A percentile compares a stretch with the other conserved stretches of the same genome.
These are phyloP conservation scores for Zoanthus gigantus DNA, from an alignment of 92 coral and sea anemone genomes.

Conservation along the genomic window DNA sequence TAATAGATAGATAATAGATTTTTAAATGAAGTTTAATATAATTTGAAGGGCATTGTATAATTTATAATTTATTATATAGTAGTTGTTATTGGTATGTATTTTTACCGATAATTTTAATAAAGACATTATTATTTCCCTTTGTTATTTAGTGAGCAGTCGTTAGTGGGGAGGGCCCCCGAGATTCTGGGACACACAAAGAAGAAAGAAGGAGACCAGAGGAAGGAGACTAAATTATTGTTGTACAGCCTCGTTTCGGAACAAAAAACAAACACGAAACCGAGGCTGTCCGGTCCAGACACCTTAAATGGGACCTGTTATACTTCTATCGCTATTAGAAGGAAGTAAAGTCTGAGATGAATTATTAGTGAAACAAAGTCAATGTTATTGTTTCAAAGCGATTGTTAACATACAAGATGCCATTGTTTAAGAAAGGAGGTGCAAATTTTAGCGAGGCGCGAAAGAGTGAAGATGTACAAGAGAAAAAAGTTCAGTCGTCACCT, in stretches of 20 bases:
- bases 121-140: too few relatives aligned
- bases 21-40: too few relatives aligned
- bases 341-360: background rate
- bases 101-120: too few relatives aligned
- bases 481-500: slow-evolving; percentile 45
- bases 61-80: too few relatives aligned
- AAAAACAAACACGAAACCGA: slow-evolving; percentile 21
- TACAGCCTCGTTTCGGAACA: background rate
- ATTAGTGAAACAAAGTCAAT: background rate
- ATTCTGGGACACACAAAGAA: too few relatives aligned
- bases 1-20: too few relatives aligned
- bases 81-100: too few relatives aligned
- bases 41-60: too few relatives aligned
- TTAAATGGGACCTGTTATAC: background rate
- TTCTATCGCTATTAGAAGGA: slow-evolving; percentile 12
- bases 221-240: too few relatives aligned
- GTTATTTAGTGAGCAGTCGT: too few relatives aligned
- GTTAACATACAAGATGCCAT: slow-evolving; percentile 65
- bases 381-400: background rate
- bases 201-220: too few relatives aligned
- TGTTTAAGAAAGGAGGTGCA: slow-evolving; percentile 93
- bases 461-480: slow-evolving; percentile 49
- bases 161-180: too few relatives aligned
- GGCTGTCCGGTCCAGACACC: background rate
- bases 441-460: slow-evolving; percentile 74